These are phyloP conservation scores for Phlogophora meticulosa DNA, from an alignment of 2,888 invertebrate species.

Conservation along the genomic window DNA sequence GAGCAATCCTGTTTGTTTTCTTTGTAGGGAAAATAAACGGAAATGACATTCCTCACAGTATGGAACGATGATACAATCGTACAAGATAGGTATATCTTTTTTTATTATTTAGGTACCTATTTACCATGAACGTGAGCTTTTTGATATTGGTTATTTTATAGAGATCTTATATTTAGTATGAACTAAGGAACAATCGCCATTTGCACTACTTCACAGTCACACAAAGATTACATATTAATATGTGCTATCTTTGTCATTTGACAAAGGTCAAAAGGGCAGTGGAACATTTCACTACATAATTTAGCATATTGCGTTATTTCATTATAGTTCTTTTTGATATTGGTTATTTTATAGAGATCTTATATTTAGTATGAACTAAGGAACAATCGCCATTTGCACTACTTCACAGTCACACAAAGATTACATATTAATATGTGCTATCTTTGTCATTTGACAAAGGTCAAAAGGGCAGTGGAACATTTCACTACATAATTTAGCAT, in stretches of 20 bases:
- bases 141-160: background rate
- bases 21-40: slow-evolving; percentile 38
- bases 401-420: background rate
- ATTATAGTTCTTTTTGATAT: slow-evolving; percentile 14
- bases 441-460: too few species aligned
- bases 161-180: background rate
- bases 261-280: too few species aligned
- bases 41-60: slow-evolving; percentile 34
- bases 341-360: background rate
- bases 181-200: background rate
- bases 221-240: too few species aligned
- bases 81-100: slow-evolving; percentile 26
- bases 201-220: background rate
- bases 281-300: too few species aligned
- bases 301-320: too few species aligned
- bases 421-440: too few species aligned
- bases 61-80: slow-evolving; percentile 25
- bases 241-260: too few species aligned
- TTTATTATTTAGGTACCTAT: background rate
- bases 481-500: too few species aligned
- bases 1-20: slow-evolving; percentile 36
- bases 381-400: background rate
- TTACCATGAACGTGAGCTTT: background rate
- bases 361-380: background rate
- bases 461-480: too few species aligned